Conservation (phyloP, 2,113 vertebrate species). For the Sprattus sprattus region DNA sequence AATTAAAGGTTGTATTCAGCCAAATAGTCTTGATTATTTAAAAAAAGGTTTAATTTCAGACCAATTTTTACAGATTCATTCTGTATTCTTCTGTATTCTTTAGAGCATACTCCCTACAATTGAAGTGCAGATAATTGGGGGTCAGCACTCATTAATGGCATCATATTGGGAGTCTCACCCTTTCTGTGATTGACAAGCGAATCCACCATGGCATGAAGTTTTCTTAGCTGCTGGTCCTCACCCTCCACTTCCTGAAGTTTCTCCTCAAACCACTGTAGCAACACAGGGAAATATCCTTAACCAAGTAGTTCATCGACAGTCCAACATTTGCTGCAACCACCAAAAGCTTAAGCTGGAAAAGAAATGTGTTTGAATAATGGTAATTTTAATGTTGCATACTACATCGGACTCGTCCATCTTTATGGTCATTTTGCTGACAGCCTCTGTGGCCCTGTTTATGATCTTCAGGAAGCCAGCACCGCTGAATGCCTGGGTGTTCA, state of each 20-base stretch:
- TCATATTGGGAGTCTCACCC: conserved; percentile 67
- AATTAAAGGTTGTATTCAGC: neutral
- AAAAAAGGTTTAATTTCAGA: neutral
- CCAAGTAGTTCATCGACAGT: no score
- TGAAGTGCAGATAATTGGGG: no score
- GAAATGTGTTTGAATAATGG: neutral
- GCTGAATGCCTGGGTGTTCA: conserved; percentile 90
- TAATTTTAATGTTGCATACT: conserved; percentile 57
- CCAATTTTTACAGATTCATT: neutral
- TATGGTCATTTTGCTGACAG: conserved; percentile 98
- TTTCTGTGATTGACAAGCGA: conserved; percentile 89
- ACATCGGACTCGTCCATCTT: conserved; percentile 97
- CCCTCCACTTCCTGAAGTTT: conserved; percentile 95
- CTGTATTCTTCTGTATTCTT: neutral
- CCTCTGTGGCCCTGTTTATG: conserved; percentile 94
- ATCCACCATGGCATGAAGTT: conserved; percentile 86
- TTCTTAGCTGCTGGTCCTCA: conserved; percentile 90
- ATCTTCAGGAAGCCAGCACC: conserved; percentile 97
- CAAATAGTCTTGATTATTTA: no score
- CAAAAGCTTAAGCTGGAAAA: neutral
- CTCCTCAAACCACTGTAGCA: conserved; percentile 94
- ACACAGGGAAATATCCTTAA: conserved; percentile 7
- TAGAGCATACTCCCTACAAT: neutral
- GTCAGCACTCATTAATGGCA: no score
- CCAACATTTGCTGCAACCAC: neutral